Percentiles rank a stretch among this genome's conserved stretches.
Evolutionary conservation across 2,113 vertebrate genomes (phyloP).

Genomic region (Sebastes fasciatus): DNA sequence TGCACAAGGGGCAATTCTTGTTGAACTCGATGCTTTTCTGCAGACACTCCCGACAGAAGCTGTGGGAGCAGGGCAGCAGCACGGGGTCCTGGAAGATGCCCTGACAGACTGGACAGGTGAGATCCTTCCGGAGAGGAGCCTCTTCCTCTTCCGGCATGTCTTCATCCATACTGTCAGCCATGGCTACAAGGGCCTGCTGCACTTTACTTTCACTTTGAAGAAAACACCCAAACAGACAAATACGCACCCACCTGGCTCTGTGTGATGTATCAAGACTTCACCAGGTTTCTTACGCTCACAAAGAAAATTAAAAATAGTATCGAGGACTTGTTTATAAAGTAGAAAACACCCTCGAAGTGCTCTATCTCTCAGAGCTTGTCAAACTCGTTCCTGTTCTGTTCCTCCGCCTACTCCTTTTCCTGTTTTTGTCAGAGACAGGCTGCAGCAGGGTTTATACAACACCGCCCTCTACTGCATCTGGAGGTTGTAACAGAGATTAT

Average conservation of each 20-base stretch:
- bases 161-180: constrained; percentile 63
- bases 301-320: background rate
- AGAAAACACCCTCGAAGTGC: background rate
- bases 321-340: background rate
- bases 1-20: constrained; percentile 75
- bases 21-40: background rate
- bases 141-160: constrained; percentile 62
- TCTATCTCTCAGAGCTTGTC: background rate
- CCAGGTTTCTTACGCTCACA: rapidly evolving
- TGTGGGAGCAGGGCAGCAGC: constrained; percentile 80
- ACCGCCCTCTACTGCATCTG: constrained; percentile 39
- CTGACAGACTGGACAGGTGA: constrained; percentile 81
- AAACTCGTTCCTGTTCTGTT: no score
- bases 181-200: constrained; percentile 6
- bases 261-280: background rate
- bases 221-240: background rate
- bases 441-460: background rate
- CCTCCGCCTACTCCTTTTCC: constrained; percentile 6
- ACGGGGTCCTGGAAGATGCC: constrained; percentile 74
- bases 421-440: background rate
- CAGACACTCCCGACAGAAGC: constrained; percentile 79
- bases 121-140: constrained; percentile 67
- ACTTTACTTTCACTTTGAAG: constrained; percentile 67
- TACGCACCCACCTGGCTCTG: background rate
- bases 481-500: background rate